These are phyloP conservation scores for Micromussa lordhowensis DNA, from an alignment of 92 coral and sea anemone species.

Conservation along the genomic window DNA sequence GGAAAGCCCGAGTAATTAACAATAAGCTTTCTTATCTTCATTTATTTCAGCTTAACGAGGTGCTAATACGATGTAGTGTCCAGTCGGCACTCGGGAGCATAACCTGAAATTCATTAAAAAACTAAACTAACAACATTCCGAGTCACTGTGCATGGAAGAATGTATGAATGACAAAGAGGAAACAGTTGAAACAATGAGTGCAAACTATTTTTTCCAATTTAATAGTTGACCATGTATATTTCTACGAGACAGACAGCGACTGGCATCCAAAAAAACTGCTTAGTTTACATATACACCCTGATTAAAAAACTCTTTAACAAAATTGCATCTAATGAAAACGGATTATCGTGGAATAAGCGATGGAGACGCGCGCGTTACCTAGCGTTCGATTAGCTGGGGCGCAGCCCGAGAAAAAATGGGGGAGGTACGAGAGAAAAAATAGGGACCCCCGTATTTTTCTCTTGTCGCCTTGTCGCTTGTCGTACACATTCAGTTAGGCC, in stretches of 20 bases:
- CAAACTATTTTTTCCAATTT: not conserved
- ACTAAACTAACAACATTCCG: not conserved
- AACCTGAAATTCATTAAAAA: not conserved
- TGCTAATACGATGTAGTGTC: not conserved
- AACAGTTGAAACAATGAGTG: not conserved
- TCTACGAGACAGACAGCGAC: not conserved
- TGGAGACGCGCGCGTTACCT: too few species aligned
- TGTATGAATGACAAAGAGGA: not conserved
- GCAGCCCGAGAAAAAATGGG: too few species aligned
- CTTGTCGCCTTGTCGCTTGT: too few species aligned
- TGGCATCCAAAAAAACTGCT: not conserved
- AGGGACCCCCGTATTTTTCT: too few species aligned
- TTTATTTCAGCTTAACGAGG: not conserved
- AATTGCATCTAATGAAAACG: too few species aligned
- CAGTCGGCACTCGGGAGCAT: not conserved
- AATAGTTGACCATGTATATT: not conserved
- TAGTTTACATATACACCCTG: not conserved
- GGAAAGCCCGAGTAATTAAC: too few species aligned
- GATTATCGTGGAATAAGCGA: too few species aligned
- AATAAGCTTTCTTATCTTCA: not conserved
- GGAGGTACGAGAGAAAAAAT: too few species aligned
- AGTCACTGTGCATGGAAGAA: not conserved
- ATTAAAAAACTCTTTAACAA: not conserved
- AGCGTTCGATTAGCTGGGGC: too few species aligned
- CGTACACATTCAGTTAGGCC: too few species aligned